phyloP scores from a whole-genome alignment of 2,888 invertebrate species.

The Idaea aversata region DNA sequence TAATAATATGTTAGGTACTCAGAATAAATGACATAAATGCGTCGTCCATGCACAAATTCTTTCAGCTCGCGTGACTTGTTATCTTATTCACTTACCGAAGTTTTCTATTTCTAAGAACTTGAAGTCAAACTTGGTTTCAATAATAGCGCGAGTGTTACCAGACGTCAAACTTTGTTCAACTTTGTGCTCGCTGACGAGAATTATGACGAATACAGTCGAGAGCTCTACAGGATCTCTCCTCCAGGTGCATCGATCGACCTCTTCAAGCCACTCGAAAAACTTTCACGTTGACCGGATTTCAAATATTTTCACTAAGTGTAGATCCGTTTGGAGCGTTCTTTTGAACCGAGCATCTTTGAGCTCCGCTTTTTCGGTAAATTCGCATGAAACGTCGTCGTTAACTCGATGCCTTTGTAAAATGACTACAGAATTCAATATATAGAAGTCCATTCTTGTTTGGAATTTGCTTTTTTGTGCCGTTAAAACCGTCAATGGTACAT shows the following conservation, averaged over 20 bases:
- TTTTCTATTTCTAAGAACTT: slow-evolving; percentile 36
- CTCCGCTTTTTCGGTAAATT: slow-evolving; percentile 45
- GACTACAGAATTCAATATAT: slow-evolving; percentile 15
- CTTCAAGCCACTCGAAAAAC: slow-evolving; percentile 38
- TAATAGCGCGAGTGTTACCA: slow-evolving; percentile 42
- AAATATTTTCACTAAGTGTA: slow-evolving; percentile 65
- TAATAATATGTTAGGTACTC: too few species aligned
- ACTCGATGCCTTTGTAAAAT: slow-evolving; percentile 24
- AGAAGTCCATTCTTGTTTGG: background rate
- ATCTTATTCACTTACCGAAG: slow-evolving; percentile 39
- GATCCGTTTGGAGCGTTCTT: slow-evolving; percentile 48
- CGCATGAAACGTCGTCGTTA: slow-evolving; percentile 37
- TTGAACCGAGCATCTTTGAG: slow-evolving; percentile 48
- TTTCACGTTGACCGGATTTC: slow-evolving; percentile 56
- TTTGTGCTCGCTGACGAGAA: slow-evolving; percentile 35
- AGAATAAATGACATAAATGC: background rate
- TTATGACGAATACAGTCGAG: slow-evolving; percentile 48
- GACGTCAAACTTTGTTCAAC: slow-evolving; percentile 48
- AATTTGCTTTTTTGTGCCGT: background rate
- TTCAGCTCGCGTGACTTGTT: slow-evolving; percentile 29
- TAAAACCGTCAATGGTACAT: background rate
- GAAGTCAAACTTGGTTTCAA: slow-evolving; percentile 36
- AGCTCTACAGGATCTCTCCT: slow-evolving; percentile 34
- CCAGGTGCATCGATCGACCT: slow-evolving; percentile 52
- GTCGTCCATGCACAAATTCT: slow-evolving; percentile 24